Conservation (phyloP, 2,797 vertebrate genomes). For the Sparus aurata region DNA sequence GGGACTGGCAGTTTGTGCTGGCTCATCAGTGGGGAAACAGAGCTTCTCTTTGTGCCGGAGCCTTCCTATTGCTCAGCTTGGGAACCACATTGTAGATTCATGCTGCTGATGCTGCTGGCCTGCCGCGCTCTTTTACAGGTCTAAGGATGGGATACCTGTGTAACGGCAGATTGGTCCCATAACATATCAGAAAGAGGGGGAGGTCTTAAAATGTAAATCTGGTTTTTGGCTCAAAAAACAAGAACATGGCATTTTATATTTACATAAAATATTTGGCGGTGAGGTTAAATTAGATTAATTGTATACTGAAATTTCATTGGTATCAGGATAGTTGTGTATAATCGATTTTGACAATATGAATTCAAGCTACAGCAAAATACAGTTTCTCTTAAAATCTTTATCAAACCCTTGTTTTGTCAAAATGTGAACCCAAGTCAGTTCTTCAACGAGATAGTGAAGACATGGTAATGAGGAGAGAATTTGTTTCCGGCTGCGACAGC, state of each 20-base stretch:
- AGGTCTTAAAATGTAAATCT: slow-evolving; percentile 29
- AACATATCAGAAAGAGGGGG: slow-evolving; percentile 33
- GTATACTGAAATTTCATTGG: not conserved
- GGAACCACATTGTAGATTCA: slow-evolving; percentile 69
- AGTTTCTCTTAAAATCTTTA: not conserved
- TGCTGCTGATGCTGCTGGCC: slow-evolving; percentile 51
- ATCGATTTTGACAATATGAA: not conserved
- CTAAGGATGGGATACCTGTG: slow-evolving; percentile 35
- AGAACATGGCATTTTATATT: not conserved
- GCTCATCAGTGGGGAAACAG: slow-evolving; percentile 76
- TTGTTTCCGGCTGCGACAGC: too few relatives aligned
- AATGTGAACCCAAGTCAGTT: slow-evolving; percentile 10
- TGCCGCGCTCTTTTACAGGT: slow-evolving; percentile 41
- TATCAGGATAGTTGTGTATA: not conserved
- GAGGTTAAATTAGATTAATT: not conserved
- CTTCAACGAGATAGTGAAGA: not conserved
- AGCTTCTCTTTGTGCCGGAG: slow-evolving; percentile 68
- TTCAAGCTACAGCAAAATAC: not conserved
- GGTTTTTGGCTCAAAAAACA: not conserved
- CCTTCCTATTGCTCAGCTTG: slow-evolving; percentile 60
- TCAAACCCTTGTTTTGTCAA: not conserved
- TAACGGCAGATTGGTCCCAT: slow-evolving; percentile 24
- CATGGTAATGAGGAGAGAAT: not conserved
- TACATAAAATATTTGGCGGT: not conserved
- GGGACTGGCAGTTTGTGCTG: slow-evolving; percentile 74